Evolutionary conservation across 2,888 invertebrate genomes (phyloP).

Genomic region (Lasioglossum marginatum): DNA sequence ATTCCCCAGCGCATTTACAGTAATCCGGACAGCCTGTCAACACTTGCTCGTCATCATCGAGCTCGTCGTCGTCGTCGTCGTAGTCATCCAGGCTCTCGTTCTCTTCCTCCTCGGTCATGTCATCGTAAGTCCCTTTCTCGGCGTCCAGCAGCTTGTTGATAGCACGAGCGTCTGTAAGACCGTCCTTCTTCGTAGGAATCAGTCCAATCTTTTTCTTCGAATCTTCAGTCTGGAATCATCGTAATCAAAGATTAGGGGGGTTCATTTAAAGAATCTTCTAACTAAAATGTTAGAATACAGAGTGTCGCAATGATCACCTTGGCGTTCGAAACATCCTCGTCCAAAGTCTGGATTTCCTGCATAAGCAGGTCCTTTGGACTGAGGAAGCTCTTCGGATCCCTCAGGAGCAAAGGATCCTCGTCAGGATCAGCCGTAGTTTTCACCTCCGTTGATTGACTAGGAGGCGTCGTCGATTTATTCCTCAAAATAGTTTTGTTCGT

Average conservation of each 20-base stretch:
- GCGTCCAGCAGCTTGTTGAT: conserved; percentile 74
- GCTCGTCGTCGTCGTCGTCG: conserved; percentile 70
- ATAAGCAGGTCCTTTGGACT: conserved; percentile 76
- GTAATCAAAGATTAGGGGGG: too few relatives aligned
- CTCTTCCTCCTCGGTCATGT: conserved; percentile 59
- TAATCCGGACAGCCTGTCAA: conserved; percentile 79
- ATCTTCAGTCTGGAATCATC: conserved; percentile 76
- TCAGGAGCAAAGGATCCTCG: conserved; percentile 2
- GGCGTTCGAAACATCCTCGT: conserved; percentile 73
- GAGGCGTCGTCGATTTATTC: background rate
- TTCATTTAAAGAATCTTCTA: too few relatives aligned
- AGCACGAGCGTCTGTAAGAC: conserved; percentile 54
- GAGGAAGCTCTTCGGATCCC: conserved; percentile 59
- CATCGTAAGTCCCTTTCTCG: conserved; percentile 65
- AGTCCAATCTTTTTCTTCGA: conserved; percentile 68
- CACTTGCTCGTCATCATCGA: conserved; percentile 76
- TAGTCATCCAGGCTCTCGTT: conserved; percentile 68
- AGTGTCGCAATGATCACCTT: conserved; percentile 59
- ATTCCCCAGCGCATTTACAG: conserved; percentile 79
- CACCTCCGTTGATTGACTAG: background rate
- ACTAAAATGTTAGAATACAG: background rate
- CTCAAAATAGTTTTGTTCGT: background rate
- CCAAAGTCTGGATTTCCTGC: conserved; percentile 77
- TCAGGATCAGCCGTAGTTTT: background rate
- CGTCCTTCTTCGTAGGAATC: background rate